A percentile compares a stretch with the other conserved stretches of the same genome.
These are phyloP conservation scores for Gulo gulo DNA, from an alignment of 2,113 vertebrate genomes.

Conservation along the genomic window DNA sequence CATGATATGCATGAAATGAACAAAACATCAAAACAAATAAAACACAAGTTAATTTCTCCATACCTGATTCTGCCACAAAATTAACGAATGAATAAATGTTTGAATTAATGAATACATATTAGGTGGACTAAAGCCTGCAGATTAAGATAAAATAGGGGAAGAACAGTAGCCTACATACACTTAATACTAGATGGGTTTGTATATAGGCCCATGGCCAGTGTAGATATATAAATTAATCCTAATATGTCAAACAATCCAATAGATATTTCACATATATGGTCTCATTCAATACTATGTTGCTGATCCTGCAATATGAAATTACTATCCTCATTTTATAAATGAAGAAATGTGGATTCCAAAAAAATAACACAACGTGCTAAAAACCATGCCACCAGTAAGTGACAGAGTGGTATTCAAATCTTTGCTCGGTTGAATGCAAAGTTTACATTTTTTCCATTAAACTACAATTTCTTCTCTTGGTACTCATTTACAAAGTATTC, in stretches of 20 bases:
- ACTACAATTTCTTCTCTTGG: not conserved
- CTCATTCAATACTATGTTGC: not conserved
- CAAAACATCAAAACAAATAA: not conserved
- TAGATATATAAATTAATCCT: not conserved
- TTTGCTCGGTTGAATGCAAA: not conserved
- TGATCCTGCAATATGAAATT: not conserved
- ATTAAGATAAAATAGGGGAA: not conserved
- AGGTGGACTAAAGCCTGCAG: not conserved
- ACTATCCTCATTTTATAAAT: not conserved
- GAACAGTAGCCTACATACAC: not conserved
- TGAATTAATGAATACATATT: not conserved
- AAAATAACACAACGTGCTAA: not conserved
- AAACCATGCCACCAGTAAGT: not conserved
- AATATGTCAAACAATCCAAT: not conserved
- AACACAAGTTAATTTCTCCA: not conserved
- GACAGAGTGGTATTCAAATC: not conserved
- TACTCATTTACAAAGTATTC: not conserved
- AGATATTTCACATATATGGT: not conserved
- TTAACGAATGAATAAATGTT: not conserved
- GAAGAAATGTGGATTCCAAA: not conserved
- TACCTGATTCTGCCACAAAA: not conserved
- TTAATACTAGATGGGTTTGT: not conserved
- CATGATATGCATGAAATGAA: not conserved
- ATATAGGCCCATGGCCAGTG: not conserved
- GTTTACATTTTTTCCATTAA: not conserved